Evolutionary conservation across 2,888 invertebrate species (phyloP).

Genomic region (Nebria salina): DNA sequence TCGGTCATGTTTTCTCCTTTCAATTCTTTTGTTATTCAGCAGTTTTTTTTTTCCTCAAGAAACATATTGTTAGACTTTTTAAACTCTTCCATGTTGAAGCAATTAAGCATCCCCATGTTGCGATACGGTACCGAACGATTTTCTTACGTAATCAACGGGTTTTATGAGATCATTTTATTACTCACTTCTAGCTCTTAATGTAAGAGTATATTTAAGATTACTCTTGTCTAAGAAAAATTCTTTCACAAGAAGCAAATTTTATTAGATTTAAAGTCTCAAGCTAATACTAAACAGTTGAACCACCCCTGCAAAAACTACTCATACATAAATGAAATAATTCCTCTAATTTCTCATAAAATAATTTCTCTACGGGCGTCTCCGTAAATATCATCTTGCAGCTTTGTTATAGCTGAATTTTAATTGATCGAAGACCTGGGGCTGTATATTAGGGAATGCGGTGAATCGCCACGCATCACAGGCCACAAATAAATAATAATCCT

Average conservation of each 20-base stretch:
- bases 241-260: not conserved
- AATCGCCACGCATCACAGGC: conserved; percentile 11
- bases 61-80: conserved; percentile 46
- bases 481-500: conserved; percentile 15
- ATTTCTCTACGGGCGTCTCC: not conserved
- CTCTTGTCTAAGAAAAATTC: not conserved
- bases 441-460: conserved; percentile 6
- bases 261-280: no score
- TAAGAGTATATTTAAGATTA: not conserved
- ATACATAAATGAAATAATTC: no score
- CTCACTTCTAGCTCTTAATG: not conserved
- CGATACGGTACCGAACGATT: conserved; percentile 28
- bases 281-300: no score
- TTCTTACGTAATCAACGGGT: conserved; percentile 41
- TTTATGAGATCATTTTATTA: conserved; percentile 43
- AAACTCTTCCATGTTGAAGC: conserved; percentile 43
- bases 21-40: conserved; percentile 14
- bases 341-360: not conserved
- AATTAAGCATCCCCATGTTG: conserved; percentile 36
- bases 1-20: conserved; percentile 7
- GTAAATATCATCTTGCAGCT: not conserved
- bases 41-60: conserved; percentile 26
- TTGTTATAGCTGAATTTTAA: not conserved
- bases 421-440: not conserved
- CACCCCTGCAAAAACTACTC: no score